These are phyloP conservation scores for Isurus oxyrinchus DNA, from an alignment of 2,113 vertebrate species.

Conservation along the genomic window DNA sequence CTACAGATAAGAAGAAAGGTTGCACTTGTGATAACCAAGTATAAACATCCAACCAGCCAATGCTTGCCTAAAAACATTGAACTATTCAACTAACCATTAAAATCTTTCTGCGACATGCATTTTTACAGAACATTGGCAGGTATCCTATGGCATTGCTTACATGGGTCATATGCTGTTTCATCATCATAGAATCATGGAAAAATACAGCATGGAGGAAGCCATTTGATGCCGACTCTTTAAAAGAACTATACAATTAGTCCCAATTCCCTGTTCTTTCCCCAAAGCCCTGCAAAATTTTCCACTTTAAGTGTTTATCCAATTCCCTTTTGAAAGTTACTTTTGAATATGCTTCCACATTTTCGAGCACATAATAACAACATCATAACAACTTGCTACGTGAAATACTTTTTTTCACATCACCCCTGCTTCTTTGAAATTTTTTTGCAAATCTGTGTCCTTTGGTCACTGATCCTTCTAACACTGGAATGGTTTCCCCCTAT, in stretches of 20 bases:
- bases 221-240: not conserved
- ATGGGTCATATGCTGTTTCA: not conserved
- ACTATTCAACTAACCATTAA: not conserved
- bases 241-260: too few species aligned
- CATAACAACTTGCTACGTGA: too few species aligned
- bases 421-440: too few species aligned
- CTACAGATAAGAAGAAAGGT: constrained; percentile 50
- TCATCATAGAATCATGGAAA: not conserved
- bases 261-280: not conserved
- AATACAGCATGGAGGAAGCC: not conserved
- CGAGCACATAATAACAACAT: too few species aligned
- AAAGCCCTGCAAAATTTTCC: not conserved
- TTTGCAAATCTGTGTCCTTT: not conserved
- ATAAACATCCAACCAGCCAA: not conserved
- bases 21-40: not conserved
- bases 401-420: too few species aligned
- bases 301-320: not conserved
- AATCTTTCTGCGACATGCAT: not conserved
- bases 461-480: not conserved
- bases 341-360: not conserved
- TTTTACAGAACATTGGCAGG: not conserved
- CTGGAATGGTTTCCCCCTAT: not conserved
- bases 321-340: not conserved
- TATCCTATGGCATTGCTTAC: not conserved
- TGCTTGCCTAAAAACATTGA: not conserved